These are phyloP conservation scores for Hydrolagus colliei DNA, from an alignment of 2,797 vertebrate species.

Conservation along the genomic window DNA sequence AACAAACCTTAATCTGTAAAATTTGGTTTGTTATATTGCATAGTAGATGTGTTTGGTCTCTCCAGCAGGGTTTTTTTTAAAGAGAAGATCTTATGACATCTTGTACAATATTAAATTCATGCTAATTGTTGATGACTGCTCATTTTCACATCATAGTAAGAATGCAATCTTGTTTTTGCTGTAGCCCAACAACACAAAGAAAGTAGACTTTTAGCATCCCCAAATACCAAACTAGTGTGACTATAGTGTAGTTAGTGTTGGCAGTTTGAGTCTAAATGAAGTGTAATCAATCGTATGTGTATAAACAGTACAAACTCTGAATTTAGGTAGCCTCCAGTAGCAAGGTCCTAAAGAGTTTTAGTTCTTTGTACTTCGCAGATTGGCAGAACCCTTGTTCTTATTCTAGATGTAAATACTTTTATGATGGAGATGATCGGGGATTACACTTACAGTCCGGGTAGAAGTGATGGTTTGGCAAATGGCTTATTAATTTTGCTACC, in stretches of 20 bases:
- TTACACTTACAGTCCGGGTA: slow-evolving; percentile 10
- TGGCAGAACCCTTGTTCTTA: not conserved
- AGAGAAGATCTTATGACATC: slow-evolving; percentile 11
- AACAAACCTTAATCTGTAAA: slow-evolving; percentile 28
- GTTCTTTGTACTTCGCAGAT: not conserved
- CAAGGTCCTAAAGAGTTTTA: not conserved
- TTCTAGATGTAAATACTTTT: slow-evolving; percentile 24
- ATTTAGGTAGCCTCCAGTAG: not conserved
- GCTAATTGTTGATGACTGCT: slow-evolving; percentile 10
- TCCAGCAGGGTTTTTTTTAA: not conserved
- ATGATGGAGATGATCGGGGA: slow-evolving; percentile 1
- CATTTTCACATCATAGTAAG: slow-evolving; percentile 6
- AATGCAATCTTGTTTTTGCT: not conserved
- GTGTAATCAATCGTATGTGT: slow-evolving; percentile 14
- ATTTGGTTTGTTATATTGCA: slow-evolving; percentile 21
- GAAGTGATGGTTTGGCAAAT: not conserved
- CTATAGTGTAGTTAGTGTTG: not conserved
- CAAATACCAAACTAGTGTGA: slow-evolving; percentile 5
- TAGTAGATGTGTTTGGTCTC: slow-evolving; percentile 25
- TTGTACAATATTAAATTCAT: slow-evolving; percentile 27
- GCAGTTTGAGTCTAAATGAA: not conserved
- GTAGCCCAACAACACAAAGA: not conserved
- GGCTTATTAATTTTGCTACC: not conserved
- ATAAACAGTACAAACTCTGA: not conserved
- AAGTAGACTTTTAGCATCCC: not conserved